Evolutionary conservation across 2,113 vertebrate species (phyloP).

Genomic region (Pangasianodon gigas): DNA sequence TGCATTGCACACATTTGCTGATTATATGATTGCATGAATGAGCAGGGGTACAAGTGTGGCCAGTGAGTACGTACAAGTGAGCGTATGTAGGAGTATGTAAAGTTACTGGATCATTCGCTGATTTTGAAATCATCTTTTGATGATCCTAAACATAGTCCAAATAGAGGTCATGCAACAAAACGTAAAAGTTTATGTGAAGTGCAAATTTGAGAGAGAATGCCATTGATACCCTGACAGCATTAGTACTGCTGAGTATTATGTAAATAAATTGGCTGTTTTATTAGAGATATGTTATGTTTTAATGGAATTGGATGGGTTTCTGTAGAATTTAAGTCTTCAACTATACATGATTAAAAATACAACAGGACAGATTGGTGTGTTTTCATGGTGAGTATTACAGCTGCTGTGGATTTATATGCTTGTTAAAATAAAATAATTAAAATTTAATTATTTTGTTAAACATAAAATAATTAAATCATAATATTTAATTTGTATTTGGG

Average conservation of each 20-base stretch:
- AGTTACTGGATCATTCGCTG: not conserved
- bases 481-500: not conserved
- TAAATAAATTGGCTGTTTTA: not conserved
- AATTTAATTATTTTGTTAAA: too few species aligned
- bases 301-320: not conserved
- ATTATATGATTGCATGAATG: not conserved
- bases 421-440: not conserved
- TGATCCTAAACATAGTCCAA: not conserved
- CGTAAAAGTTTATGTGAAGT: not conserved
- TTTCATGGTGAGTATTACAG: not conserved
- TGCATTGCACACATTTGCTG: not conserved
- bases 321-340: not conserved
- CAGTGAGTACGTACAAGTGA: not conserved
- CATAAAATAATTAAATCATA: not conserved
- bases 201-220: not conserved
- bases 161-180: not conserved
- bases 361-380: not conserved
- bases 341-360: not conserved
- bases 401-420: not conserved
- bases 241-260: not conserved
- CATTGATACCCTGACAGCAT: not conserved
- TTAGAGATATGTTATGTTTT: not conserved
- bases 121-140: not conserved
- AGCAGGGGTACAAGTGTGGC: not conserved
- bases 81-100: not conserved